Evolutionary conservation across 2,797 vertebrate species (phyloP), one percentile per base, ranked within the genome.

Genomic region (Tangara arthus): DNA sequence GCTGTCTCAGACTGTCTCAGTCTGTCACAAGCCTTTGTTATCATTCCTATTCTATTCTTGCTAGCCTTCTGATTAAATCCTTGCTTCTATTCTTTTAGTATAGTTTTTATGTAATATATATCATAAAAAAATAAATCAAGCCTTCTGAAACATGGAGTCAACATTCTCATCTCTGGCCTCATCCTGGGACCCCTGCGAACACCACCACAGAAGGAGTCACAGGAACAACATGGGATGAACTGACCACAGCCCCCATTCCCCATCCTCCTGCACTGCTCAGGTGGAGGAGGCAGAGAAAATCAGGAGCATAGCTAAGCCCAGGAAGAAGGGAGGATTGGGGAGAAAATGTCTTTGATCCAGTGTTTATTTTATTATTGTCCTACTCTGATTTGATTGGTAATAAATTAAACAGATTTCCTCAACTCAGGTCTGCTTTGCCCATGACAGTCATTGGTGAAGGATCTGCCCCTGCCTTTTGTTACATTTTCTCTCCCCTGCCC

Each of bases 231-330:
- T 11, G 11, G 8, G 30, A 63, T 15, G 13, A 81, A 57, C 18
- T 42, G 66, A 72, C 8, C 27, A 22, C 15, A 63, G 22, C 1
- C 8, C 22, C 11, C 9, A 6, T 27, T 78, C 44, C 42, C 6
- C 13, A 7, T 34, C 41, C 16, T n/a, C 26, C 66, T 19, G 16
- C 0, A 1, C 35, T 9, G 8, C 23, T 65, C 6, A 3, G 8
- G 6, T 11, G 22, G 26, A 50, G 2, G 6, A 70, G 10, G 7
- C 0, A 35, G 39, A 82, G 27, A 50, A 81, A 75, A 53, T 0
- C 14, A 2, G 8, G 53, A 61, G 12, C 11, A 30, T 63, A 75
- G 16, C 7, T 41, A 42, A 46, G 17, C 8, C 22, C 14, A 15
- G 12, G 21, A 82, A 44, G 10, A 69, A 70, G 12, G 56, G 14